phyloP scores from a whole-genome alignment of 2,797 vertebrate genomes.

The Acipenser transmontanus region DNA sequence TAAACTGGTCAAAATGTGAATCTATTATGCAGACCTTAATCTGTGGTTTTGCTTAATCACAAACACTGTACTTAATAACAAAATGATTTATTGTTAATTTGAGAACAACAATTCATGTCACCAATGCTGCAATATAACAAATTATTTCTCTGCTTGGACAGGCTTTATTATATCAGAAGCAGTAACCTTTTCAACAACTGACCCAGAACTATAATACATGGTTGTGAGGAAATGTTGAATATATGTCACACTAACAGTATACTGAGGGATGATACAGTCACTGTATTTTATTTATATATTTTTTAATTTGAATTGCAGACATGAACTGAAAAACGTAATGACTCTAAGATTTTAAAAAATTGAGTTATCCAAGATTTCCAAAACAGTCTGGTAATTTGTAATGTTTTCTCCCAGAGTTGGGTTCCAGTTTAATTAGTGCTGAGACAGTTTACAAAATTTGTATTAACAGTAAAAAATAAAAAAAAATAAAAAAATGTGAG shows the following conservation, averaged over 20 bases:
- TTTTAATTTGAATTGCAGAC: background rate
- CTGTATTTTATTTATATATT: no score
- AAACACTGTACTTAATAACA: slow-evolving; percentile 11
- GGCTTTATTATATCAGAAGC: slow-evolving; percentile 84
- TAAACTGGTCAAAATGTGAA: slow-evolving; percentile 61
- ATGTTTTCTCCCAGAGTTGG: background rate
- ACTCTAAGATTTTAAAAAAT: background rate
- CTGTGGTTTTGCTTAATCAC: background rate
- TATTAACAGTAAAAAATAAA: slow-evolving; percentile 41
- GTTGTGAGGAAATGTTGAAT: slow-evolving; percentile 68
- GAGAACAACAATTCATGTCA: slow-evolving; percentile 66
- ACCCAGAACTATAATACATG: slow-evolving; percentile 77
- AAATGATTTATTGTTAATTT: slow-evolving; percentile 65
- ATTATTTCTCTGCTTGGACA: slow-evolving; percentile 80
- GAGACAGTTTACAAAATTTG: slow-evolving; percentile 61
- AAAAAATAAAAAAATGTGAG: slow-evolving; percentile 22
- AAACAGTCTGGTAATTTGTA: slow-evolving; percentile 3
- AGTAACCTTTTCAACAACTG: slow-evolving; percentile 92
- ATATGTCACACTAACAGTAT: slow-evolving; percentile 68
- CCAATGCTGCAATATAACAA: slow-evolving; percentile 70
- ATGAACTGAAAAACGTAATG: background rate
- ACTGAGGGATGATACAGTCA: no score
- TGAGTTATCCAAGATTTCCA: background rate
- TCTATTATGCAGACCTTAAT: background rate
- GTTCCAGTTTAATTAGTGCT: slow-evolving; percentile 53